phyloP scores from a whole-genome alignment of 2,797 vertebrate genomes.

The Chrosomus eos region DNA sequence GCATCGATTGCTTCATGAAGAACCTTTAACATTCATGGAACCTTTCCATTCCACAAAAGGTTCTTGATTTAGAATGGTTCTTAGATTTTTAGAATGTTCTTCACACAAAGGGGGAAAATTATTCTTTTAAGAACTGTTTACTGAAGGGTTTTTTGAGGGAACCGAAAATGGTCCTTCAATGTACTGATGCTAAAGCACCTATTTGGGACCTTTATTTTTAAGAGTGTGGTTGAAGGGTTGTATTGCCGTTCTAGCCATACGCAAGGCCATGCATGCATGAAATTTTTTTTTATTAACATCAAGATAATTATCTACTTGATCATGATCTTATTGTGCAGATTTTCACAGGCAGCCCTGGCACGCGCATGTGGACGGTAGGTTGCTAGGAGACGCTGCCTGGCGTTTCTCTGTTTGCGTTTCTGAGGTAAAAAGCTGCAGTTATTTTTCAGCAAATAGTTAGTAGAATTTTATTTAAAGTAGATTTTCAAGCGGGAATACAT shows the following conservation, averaged over 20 bases:
- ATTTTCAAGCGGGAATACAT: not conserved
- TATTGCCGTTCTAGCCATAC: not conserved
- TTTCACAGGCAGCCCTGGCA: not conserved
- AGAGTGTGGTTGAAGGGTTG: not conserved
- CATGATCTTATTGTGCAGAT: not conserved
- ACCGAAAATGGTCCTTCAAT: no score
- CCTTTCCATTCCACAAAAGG: no score
- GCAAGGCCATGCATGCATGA: no score
- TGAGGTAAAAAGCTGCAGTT: not conserved
- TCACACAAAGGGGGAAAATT: no score
- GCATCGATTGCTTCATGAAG: no score
- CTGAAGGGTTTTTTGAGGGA: no score
- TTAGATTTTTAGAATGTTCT: no score
- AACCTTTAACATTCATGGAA: no score
- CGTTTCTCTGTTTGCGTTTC: constrained; percentile 23
- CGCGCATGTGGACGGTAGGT: constrained; percentile 45
- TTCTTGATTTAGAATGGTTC: no score
- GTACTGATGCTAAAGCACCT: no score
- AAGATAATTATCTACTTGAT: not conserved
- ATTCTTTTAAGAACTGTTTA: no score
- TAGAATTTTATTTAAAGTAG: not conserved
- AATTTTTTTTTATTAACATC: not conserved
- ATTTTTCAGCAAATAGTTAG: not conserved
- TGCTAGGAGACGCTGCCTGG: constrained; percentile 59
- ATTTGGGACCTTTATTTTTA: no score